These are phyloP conservation scores for Caenorhabditis latens DNA, from an alignment of 1,140 invertebrate genomes.

Conservation along the genomic window DNA sequence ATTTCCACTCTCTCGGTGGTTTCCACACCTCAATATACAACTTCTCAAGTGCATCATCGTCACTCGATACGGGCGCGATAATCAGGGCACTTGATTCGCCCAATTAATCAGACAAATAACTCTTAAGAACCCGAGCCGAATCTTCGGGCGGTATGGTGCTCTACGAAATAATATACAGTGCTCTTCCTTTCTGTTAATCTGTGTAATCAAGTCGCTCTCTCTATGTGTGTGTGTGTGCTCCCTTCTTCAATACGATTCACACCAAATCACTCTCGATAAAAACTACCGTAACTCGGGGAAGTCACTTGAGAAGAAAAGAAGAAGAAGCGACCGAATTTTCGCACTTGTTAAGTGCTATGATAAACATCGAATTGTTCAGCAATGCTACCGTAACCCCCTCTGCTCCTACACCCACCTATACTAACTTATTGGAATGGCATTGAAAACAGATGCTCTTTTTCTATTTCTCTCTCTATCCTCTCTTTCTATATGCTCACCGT, in stretches of 20 bases:
- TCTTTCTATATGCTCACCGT: not conserved
- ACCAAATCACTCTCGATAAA: not conserved
- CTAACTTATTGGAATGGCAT: not conserved
- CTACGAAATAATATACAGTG: not conserved
- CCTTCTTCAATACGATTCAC: constrained; percentile 40
- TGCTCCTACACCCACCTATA: not conserved
- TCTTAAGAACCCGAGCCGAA: not conserved
- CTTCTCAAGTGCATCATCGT: constrained; percentile 52
- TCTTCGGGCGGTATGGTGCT: not conserved
- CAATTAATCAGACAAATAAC: constrained; percentile 54
- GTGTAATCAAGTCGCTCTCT: constrained; percentile 49
- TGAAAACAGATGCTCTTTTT: constrained; percentile 25
- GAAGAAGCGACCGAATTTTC: not conserved
- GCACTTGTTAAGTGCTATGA: constrained; percentile 54
- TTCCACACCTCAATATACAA: constrained; percentile 45
- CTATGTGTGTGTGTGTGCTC: not conserved
- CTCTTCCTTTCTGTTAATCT: constrained; percentile 51
- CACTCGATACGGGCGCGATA: constrained; percentile 7
- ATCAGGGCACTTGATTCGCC: constrained; percentile 46
- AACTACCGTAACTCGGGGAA: constrained; percentile 27
- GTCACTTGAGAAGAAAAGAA: constrained; percentile 3
- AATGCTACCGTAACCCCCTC: constrained; percentile 13
- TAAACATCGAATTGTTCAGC: constrained; percentile 39
- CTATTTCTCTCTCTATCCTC: not conserved
- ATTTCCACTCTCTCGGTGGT: not conserved